phyloP scores from a whole-genome alignment of 2,113 vertebrate genomes.

The Leucoraja erinaceus region DNA sequence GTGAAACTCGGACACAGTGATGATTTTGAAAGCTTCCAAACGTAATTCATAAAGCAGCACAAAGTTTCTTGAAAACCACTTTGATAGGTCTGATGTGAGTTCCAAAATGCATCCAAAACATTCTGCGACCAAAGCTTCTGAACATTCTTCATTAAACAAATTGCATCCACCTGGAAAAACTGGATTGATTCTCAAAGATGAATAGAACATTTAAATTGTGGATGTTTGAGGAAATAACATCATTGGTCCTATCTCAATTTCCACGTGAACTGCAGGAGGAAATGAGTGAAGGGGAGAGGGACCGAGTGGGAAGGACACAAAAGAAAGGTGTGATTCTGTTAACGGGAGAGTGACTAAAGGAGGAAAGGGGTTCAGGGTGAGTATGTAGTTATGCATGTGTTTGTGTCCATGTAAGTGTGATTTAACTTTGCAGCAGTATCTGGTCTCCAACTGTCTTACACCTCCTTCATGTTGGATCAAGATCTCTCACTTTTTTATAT shows the following conservation, averaged over 20 bases:
- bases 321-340: too few relatives aligned
- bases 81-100: not conserved
- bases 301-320: too few relatives aligned
- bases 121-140: not conserved
- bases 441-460: too few relatives aligned
- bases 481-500: too few relatives aligned
- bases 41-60: not conserved
- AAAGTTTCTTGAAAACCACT: not conserved
- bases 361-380: too few relatives aligned
- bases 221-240: not conserved
- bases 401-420: too few relatives aligned
- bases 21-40: not conserved
- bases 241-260: not conserved
- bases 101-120: not conserved
- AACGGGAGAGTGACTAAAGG: too few relatives aligned
- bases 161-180: not conserved
- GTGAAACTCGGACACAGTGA: not conserved
- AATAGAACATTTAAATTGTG: not conserved
- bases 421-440: too few relatives aligned
- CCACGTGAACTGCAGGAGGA: too few relatives aligned
- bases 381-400: too few relatives aligned
- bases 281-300: too few relatives aligned
- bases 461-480: too few relatives aligned
- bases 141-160: not conserved
- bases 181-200: not conserved